Evolutionary conservation across 1,140 invertebrate genomes (phyloP), one percentile per base, ranked within the genome.

Genomic region (Panulirus ornatus): DNA sequence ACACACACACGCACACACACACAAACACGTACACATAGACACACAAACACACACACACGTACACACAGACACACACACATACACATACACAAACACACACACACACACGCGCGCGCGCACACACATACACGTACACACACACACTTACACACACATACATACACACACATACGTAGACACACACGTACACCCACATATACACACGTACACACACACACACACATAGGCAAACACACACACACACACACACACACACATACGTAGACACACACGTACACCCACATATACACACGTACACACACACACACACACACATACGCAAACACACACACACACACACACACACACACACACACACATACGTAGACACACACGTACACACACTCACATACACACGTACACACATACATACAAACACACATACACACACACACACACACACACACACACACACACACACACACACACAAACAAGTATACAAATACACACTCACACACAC

Each of bases 1-100:
- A 75, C 42, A 40, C 42, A 75, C 42, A 75, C 42, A 75, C 42
- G 40, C 42, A 75, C 42, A 75, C 42, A 75, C 42, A 75, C 42
- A 42, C 42, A 75, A 22, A 75, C 42, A 75, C 42, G 40, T 22
- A 54, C 42, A 81, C 51, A 81, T n/a, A 58, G 27, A 51, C 34
- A 81, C 44, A 36, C 34, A 36, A 1, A 58, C 14, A 58, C 40
- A 79, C 27, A 47, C 19, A 79, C 47, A 79, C 19, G 47, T 30
- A 47, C 47, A 79, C 16, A 54, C 40, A 44, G 5, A 47, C 19
- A 11, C 16, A 79, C 27, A 27, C 34, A 66, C 3, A 38, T 14
- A 63, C 38, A 66, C 30, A 63, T 38, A 63, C 0, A 58, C 27
- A 82, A 19, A 82, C 22, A 82, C 47, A 63, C 30, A 82, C 22